Evolutionary conservation across 2,113 vertebrate genomes (phyloP), one percentile per base, ranked within the genome.

Genomic region (Poecilia latipinna): DNA sequence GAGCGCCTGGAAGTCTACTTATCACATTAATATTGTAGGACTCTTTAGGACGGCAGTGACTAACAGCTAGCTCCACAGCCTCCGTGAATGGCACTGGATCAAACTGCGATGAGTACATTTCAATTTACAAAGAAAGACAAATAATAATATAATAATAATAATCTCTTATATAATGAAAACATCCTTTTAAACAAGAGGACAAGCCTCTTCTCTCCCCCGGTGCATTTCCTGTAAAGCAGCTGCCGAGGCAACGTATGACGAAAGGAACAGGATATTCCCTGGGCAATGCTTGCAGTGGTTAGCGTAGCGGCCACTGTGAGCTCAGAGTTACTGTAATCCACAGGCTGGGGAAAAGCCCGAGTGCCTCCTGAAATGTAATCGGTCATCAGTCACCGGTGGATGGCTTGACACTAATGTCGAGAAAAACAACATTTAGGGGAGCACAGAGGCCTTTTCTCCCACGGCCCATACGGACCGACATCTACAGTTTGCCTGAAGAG

Each of bases 31-130:
- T 86, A 86, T 79, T 71, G 87, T 44, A 79, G 85, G 79, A 77
- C 82, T 89, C 81, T 82, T 65, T 61, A 10, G 35, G 35, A 72
- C 0, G 28, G 68, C 51, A 0, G 65, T 72, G 86, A 89, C 72
- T 84, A 77, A 79, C 68, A 61, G 73, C 70, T 26, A 48, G 75
- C 85, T 85, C 85, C 64, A 42, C 72, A 73, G 79, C 63, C 70
- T 75, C 82, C 74, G 82, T 90, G 85, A 93, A 87, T 88, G 91
- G 90, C 88, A 91, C 75, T 75, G 61, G 29, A 85, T 70, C 76
- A 87, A 87, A 94, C 91, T 85, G 82, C 75, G 81, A 51, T 88
- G 86, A 92, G 86, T 85, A 82, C 80, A 81, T 80, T 80, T 82
- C 79, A 75, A 75, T 82, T 80, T 68, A 75, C 81, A 90, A 63